Evolutionary conservation across 2,888 invertebrate species (phyloP).

Genomic region (Amphimallon solstitiale): DNA sequence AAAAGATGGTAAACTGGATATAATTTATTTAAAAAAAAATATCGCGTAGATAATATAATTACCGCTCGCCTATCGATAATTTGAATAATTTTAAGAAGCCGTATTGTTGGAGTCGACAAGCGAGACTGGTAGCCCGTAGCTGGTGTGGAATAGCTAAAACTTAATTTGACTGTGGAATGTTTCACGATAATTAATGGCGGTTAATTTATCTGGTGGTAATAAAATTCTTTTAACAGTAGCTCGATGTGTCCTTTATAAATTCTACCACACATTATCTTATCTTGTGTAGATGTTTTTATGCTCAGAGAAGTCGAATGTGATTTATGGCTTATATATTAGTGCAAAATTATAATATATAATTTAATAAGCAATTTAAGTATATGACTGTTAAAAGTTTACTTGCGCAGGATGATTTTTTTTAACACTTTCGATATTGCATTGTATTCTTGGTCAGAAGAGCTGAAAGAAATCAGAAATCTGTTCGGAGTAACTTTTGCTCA

Average conservation of each 20-base stretch:
- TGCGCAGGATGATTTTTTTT: no score
- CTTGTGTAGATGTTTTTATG: neutral
- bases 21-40: conserved; percentile 19
- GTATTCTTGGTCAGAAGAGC: no score
- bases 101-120: neutral
- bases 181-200: conserved; percentile 20
- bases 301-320: no score
- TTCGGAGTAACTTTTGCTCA: no score
- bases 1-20: conserved; percentile 1
- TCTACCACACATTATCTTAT: neutral
- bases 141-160: neutral
- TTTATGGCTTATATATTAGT: no score
- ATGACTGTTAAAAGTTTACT: no score
- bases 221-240: conserved; percentile 22
- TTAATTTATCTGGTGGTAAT: neutral
- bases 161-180: conserved; percentile 16
- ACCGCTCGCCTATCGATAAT: conserved; percentile 9
- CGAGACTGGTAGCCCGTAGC: conserved; percentile 12
- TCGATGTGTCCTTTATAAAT: neutral
- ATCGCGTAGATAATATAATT: conserved; percentile 28
- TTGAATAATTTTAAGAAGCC: conserved; percentile 24
- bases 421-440: no score
- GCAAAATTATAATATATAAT: no score
- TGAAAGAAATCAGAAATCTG: no score
- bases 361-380: no score